Conservation (phyloP, 2,888 invertebrate species). For the Ferdinandea cuprea region DNA sequence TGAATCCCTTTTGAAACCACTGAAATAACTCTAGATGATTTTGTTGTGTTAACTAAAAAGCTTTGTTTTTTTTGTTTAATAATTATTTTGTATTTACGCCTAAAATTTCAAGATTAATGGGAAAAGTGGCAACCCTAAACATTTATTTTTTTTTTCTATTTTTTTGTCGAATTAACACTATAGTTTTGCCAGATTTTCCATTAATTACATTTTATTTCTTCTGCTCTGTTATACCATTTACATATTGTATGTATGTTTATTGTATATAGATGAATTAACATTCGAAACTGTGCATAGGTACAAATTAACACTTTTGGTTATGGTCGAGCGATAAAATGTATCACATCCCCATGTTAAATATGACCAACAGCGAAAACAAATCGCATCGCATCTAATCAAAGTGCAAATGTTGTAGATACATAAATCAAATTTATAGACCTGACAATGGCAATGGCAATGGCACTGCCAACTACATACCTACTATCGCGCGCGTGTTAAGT, state of each 20-base stretch:
- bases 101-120: constrained; percentile 58
- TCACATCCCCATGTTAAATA: constrained; percentile 15
- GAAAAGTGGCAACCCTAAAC: constrained; percentile 76
- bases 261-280: constrained; percentile 38
- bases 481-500: too few species aligned
- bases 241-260: too few species aligned
- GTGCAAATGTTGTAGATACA: not conserved
- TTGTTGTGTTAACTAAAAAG: constrained; percentile 16
- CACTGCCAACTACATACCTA: not conserved
- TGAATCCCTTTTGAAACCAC: constrained; percentile 52
- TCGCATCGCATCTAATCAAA: constrained; percentile 33
- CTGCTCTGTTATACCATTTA: constrained; percentile 6
- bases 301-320: constrained; percentile 31
- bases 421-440: constrained; percentile 20
- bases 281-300: not conserved
- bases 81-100: too few species aligned
- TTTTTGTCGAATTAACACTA: constrained; percentile 48
- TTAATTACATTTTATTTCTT: constrained; percentile 48
- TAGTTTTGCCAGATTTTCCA: constrained; percentile 61
- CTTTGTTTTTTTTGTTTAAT: constrained; percentile 1
- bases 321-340: not conserved
- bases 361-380: too few species aligned
- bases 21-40: not conserved
- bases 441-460: constrained; percentile 4
- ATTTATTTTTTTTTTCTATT: constrained; percentile 34